Base-by-base conservation (phyloP, 1,140 invertebrate genomes). In the Phthorimaea operculella region DNA sequence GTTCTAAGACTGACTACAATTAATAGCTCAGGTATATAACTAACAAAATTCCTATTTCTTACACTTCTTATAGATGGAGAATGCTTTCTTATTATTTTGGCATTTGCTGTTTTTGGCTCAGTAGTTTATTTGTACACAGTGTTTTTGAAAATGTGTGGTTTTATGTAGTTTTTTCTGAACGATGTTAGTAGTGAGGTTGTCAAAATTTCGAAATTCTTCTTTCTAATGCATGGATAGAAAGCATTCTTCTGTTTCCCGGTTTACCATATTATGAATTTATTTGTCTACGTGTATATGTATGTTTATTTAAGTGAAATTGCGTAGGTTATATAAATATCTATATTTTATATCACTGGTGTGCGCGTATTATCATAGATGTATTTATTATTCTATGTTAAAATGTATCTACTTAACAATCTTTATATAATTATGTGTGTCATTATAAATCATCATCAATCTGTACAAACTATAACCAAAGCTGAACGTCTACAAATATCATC, bases 1-100 rank as follows among this genome's bases (percentile, higher is more conserved):
- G 83, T 87, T 63, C 73, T 87, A 64, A 81, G 85, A 80, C 72
- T 87, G 78, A 87, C 85, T 55, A 83, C 85, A 69, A 85, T 87
- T 64, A 85, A 87, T 77, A 85, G 72, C 64, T 77, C 85, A 87
- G 85, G 85, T 87, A 85, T 74, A 70, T 60, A 59, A 72, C 64
- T 76, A 78, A 76, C 74, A 69, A 61, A 60, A 57, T 58, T 34
- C 50, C 64, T 50, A 60, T 63, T 66, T 62, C 55, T 48, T 66
- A 58, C 59, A 63, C 64, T 69, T 66, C 60, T 54, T 44, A 58
- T 79, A 78, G 74, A 70, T 76, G 75, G 68, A 76, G 79, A 79
- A 84, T 81, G 81, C 79, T 83, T 84, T 84, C 74, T 71, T 74
- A 59, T 66, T 59, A 57, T 63, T 72, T 66, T 62, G 62, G 21